Base-by-base conservation (phyloP, 2,113 vertebrate genomes). In the Grammomys dolichurus region DNA sequence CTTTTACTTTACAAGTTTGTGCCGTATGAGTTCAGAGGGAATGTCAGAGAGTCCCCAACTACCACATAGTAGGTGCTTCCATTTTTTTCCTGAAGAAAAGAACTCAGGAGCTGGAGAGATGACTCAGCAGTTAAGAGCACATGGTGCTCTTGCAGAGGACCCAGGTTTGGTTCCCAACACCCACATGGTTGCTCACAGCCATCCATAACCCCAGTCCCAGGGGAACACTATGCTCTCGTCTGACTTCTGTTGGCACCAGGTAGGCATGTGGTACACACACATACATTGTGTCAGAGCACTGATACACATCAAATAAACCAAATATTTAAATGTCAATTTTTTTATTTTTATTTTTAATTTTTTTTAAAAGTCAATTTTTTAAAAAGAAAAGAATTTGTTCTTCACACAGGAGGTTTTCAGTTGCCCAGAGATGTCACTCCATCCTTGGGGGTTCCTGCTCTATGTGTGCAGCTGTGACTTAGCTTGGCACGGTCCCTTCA, bases 1-100 rank as follows among this genome's bases (percentile, higher is more conserved):
- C n/a, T 89, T 54, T 80, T 48, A 70, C 40, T 91, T 92, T 90
- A 63, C 3, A 80, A 10, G 77, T 87, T 84, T 73, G 48, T 91
- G 58, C 78, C 60, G 43, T 40, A 78, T 73, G 67, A 91, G 60
- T 56, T 87, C 26, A 90, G 65, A 46, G 84, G 33, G 89, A 40
- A 56, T 14, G 28, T n/a, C 8, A 73, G 56, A 73, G 26, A 46
- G 65, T 75, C 92, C 33, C 73, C 17, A 89, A 40, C 4, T 5
- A 17, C 56, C 65, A 46, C 46, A 72, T 3, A 69, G 33, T 56
- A 28, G 73, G 33, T 43, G 40, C 17, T 33, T 51, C 51, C 51
- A 51, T 51, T 51, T 51, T 51, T 65, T 84, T 75, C 56, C 60
- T 82, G 24, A 54, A 72, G 48, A 36, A 84, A 77, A 48, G 43